These are phyloP conservation scores for Meiosimyza decipiens DNA, from an alignment of 2,888 invertebrate genomes.

Conservation along the genomic window DNA sequence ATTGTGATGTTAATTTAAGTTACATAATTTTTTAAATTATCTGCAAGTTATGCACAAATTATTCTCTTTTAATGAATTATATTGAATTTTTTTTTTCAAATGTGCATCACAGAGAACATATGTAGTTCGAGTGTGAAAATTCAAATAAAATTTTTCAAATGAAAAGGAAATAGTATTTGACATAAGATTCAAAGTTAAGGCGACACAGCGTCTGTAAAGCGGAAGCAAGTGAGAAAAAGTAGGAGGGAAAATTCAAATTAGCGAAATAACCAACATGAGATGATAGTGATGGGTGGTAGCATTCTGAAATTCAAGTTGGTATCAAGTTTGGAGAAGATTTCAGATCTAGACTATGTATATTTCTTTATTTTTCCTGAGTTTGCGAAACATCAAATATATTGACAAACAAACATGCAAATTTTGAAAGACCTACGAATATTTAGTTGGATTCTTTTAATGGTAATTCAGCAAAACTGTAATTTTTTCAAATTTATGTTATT, in stretches of 20 bases:
- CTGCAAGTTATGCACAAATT: slow-evolving; percentile 5
- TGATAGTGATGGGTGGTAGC: background rate
- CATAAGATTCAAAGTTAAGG: slow-evolving; percentile 23
- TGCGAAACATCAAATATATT: slow-evolving; percentile 10
- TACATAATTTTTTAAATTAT: background rate
- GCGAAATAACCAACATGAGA: background rate
- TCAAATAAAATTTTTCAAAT: slow-evolving; percentile 4
- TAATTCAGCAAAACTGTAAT: too few relatives aligned
- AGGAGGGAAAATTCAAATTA: background rate
- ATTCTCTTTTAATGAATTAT: background rate
- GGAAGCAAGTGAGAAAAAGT: slow-evolving; percentile 16
- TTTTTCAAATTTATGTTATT: too few relatives aligned
- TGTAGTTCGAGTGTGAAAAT: background rate
- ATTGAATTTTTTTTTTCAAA: background rate
- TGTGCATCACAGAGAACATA: background rate
- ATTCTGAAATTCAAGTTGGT: background rate
- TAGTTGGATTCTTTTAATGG: too few relatives aligned
- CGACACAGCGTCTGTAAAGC: background rate
- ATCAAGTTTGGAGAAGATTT: background rate
- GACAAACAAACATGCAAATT: too few relatives aligned
- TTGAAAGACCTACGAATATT: background rate
- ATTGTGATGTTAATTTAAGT: background rate
- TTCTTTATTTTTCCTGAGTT: background rate
- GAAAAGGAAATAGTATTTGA: slow-evolving; percentile 14
- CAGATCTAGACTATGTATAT: background rate